These are phyloP conservation scores for Benthosema pterotum DNA, from an alignment of 2,797 vertebrate genomes.

Conservation along the genomic window DNA sequence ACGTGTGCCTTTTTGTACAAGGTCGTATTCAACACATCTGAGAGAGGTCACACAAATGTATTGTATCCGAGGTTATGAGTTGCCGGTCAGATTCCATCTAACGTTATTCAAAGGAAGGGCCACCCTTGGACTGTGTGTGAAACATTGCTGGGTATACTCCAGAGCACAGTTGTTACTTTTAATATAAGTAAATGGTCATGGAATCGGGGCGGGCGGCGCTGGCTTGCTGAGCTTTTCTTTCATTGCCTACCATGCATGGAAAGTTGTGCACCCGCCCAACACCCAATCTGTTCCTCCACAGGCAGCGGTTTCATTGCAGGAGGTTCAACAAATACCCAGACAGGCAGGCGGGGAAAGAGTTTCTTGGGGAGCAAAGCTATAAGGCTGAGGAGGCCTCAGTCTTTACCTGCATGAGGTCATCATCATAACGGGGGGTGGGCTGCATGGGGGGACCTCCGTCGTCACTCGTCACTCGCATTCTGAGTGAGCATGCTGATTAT, in stretches of 20 bases:
- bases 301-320: conserved; percentile 56
- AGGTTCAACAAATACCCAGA: conserved; percentile 63
- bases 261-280: conserved; percentile 53
- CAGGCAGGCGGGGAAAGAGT: conserved; percentile 21
- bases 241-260: conserved; percentile 51
- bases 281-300: conserved; percentile 36
- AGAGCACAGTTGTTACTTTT: conserved; percentile 12
- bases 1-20: too few species aligned
- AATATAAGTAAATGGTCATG: conserved; percentile 29
- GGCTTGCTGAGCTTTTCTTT: conserved; percentile 43
- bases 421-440: conserved; percentile 38
- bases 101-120: too few species aligned
- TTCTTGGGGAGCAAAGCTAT: conserved; percentile 54
- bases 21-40: neutral
- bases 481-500: conserved; percentile 41
- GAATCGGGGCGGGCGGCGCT: conserved; percentile 21
- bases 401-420: conserved; percentile 68
- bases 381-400: conserved; percentile 43
- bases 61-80: neutral
- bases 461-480: conserved; percentile 22
- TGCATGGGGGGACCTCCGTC: conserved; percentile 38
- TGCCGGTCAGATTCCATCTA: neutral
- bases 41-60: neutral
- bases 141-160: conserved; percentile 24
- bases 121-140: too few species aligned